Percentiles rank a stretch among this genome's conserved stretches.
These are phyloP conservation scores for Paratilapia polleni DNA, from an alignment of 2,113 vertebrate genomes.

Conservation along the genomic window DNA sequence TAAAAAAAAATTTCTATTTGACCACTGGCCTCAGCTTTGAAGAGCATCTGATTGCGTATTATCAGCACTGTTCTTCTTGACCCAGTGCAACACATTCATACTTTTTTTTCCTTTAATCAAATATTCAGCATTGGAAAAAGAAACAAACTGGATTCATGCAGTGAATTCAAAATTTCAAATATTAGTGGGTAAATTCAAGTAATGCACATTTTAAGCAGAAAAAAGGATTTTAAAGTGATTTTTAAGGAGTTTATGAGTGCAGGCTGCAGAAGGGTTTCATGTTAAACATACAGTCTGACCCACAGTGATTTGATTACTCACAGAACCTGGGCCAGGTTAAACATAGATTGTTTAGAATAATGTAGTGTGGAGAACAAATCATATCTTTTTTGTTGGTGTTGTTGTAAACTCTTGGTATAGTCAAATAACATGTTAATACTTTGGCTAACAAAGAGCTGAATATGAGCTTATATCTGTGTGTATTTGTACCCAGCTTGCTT, in stretches of 20 bases:
- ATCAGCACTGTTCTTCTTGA: neutral
- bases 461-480: neutral
- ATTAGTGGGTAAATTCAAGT: neutral
- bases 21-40: neutral
- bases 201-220: neutral
- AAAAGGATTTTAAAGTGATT: neutral
- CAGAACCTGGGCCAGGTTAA: neutral
- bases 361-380: too few relatives aligned
- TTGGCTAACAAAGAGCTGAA: neutral
- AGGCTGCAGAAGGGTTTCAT: neutral
- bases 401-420: neutral
- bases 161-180: too few relatives aligned
- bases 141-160: neutral
- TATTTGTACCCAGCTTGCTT: neutral
- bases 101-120: neutral
- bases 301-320: neutral
- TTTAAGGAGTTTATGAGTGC: neutral
- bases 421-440: neutral
- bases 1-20: neutral
- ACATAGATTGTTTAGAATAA: neutral
- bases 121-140: neutral
- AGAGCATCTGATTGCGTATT: neutral
- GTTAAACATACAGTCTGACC: neutral
- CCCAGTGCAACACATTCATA: too few relatives aligned
- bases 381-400: too few relatives aligned